Evolutionary conservation across 2,113 vertebrate genomes (phyloP).

Genomic region (Proterorhinus semilunaris): DNA sequence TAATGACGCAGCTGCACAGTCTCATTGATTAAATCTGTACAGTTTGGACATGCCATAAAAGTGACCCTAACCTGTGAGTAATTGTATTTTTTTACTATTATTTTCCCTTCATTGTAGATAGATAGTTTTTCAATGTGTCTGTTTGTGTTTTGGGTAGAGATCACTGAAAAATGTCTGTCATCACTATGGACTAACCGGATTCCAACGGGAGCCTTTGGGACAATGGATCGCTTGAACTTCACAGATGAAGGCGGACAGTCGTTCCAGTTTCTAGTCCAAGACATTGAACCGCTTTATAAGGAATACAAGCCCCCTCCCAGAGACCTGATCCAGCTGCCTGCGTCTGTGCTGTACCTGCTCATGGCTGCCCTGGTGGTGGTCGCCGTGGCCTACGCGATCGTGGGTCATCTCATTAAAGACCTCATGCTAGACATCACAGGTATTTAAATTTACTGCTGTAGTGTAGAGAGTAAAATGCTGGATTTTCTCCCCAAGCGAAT

Average conservation of each 20-base stretch:
- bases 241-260: conserved; percentile 43
- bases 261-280: conserved; percentile 63
- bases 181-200: conserved; percentile 22
- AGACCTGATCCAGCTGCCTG: conserved; percentile 79
- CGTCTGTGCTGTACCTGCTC: conserved; percentile 76
- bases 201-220: conserved; percentile 24
- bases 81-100: conserved; percentile 3
- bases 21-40: conserved; percentile 4
- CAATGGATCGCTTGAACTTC: conserved; percentile 62
- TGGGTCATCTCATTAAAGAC: conserved; percentile 85
- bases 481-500: too few species aligned
- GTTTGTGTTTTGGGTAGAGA: conserved; percentile 16
- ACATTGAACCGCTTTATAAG: conserved; percentile 69
- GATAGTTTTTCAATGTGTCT: background rate
- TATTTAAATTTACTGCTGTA: conserved; percentile 25
- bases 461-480: too few species aligned
- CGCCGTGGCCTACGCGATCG: conserved; percentile 81
- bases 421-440: conserved; percentile 80
- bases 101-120: background rate
- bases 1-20: background rate
- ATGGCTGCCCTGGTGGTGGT: conserved; percentile 79
- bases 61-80: conserved; percentile 33
- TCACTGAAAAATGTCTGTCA: background rate
- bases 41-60: conserved; percentile 13
- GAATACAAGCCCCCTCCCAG: conserved; percentile 76